phyloP scores from a whole-genome alignment of 2,113 vertebrate genomes.

The Gnathochromis pfefferi region DNA sequence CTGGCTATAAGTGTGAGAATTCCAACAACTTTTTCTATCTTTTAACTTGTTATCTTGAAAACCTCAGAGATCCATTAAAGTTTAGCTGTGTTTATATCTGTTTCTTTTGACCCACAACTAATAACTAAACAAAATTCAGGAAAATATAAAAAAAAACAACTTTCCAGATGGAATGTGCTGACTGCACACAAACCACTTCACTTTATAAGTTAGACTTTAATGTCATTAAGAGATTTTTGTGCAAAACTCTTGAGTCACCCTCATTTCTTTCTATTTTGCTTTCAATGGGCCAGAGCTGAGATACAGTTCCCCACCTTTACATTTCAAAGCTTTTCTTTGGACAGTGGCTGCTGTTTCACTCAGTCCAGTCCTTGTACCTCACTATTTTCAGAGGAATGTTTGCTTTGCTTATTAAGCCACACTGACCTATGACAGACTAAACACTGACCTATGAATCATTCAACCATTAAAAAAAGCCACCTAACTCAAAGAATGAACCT shows the following conservation, averaged over 20 bases:
- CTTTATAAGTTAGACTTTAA: neutral
- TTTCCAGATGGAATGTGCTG: neutral
- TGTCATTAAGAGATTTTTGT: neutral
- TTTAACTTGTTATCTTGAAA: constrained; percentile 22
- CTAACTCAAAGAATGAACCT: neutral
- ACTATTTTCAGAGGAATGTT: neutral
- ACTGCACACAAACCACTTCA: neutral
- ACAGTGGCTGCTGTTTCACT: neutral
- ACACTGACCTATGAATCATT: neutral
- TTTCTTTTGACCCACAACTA: neutral
- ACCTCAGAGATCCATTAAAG: neutral
- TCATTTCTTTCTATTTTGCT: neutral
- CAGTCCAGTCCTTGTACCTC: neutral
- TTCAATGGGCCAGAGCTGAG: neutral
- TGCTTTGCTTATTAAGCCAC: neutral
- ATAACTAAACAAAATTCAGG: neutral
- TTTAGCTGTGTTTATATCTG: neutral
- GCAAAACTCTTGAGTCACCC: neutral
- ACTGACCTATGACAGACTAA: neutral
- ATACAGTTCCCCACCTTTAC: neutral
- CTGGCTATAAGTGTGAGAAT: neutral
- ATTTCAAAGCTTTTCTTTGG: neutral
- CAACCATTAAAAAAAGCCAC: neutral
- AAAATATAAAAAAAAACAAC: fast-evolving
- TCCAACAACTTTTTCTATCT: neutral